Conservation (phyloP, 2,888 invertebrate species). For the Monoplex corrugatus region DNA sequence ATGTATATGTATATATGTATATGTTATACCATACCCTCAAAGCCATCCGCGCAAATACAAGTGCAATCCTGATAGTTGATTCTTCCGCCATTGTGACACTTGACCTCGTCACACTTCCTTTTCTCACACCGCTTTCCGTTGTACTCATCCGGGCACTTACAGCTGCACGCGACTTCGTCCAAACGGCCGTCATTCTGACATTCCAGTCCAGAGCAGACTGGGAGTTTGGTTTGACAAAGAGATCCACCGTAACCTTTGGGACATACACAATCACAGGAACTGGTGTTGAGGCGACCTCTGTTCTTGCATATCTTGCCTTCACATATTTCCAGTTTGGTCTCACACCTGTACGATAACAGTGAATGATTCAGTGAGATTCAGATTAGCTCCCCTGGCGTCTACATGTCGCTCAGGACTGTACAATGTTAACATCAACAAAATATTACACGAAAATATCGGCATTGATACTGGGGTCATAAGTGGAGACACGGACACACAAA, state of each 20-base stretch:
- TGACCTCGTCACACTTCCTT: not conserved
- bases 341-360: not conserved
- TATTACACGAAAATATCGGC: too few species aligned
- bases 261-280: constrained; percentile 66
- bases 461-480: too few species aligned
- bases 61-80: constrained; percentile 24
- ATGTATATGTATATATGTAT: too few species aligned
- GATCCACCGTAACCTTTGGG: constrained; percentile 61
- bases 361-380: not conserved
- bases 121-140: constrained; percentile 12
- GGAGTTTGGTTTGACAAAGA: constrained; percentile 55
- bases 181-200: constrained; percentile 64
- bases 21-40: not conserved
- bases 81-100: constrained; percentile 16
- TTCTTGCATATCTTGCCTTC: constrained; percentile 66
- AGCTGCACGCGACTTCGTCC: constrained; percentile 64
- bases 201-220: not conserved
- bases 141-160: constrained; percentile 57
- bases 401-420: too few species aligned
- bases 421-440: too few species aligned
- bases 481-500: too few species aligned
- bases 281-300: constrained; percentile 64
- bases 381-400: too few species aligned
- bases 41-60: not conserved
- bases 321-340: constrained; percentile 54